Evolutionary conservation across 1,140 invertebrate genomes (phyloP).

Genomic region (Lucilia cuprina): DNA sequence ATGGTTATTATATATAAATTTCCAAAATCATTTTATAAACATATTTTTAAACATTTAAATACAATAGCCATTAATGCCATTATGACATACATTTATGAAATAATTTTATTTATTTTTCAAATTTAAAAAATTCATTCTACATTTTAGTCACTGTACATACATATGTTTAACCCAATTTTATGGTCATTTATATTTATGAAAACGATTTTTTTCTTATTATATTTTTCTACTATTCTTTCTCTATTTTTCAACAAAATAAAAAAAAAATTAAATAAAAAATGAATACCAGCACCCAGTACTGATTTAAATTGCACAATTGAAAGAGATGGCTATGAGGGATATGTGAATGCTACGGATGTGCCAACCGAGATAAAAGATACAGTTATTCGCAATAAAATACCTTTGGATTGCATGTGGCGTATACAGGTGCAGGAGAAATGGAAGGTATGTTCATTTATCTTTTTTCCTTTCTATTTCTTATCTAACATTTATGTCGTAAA

Average conservation of each 20-base stretch:
- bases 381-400: conserved; percentile 56
- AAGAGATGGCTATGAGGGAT: conserved; percentile 54
- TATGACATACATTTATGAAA: background rate
- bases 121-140: background rate
- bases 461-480: background rate
- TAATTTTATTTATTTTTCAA: background rate
- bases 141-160: background rate
- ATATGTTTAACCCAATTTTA: background rate
- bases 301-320: conserved; percentile 60
- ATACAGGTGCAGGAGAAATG: conserved; percentile 72
- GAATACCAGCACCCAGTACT: conserved; percentile 48
- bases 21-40: too few species aligned
- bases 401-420: conserved; percentile 83
- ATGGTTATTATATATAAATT: too few species aligned
- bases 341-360: conserved; percentile 56
- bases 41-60: too few species aligned
- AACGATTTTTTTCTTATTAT: background rate
- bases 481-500: background rate
- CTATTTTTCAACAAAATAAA: background rate
- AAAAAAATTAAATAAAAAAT: background rate
- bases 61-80: too few species aligned
- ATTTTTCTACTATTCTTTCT: background rate
- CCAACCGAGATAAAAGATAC: conserved; percentile 51
- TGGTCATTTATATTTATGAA: background rate
- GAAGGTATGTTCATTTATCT: conserved; percentile 66